Percentiles rank a stretch among this genome's conserved stretches.
phyloP scores from a whole-genome alignment of 1,140 invertebrate genomes.

The Ooceraea biroi region DNA sequence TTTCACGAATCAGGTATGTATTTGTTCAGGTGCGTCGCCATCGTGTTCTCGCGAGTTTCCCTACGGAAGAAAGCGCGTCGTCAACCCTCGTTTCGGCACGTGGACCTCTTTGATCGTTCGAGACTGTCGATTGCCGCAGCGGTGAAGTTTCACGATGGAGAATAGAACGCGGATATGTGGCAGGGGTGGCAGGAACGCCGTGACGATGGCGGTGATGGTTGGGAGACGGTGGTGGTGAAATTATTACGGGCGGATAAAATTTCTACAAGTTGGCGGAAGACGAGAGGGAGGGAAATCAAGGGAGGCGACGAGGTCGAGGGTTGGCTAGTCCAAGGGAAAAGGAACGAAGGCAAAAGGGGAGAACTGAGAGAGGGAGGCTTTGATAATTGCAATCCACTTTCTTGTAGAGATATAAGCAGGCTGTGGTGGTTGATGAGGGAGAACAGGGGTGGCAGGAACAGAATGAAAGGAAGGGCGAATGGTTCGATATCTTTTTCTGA shows the following conservation, averaged over 20 bases:
- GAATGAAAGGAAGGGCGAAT: constrained; percentile 49
- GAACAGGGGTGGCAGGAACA: constrained; percentile 50
- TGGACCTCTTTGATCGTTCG: constrained; percentile 71
- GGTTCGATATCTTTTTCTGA: constrained; percentile 75
- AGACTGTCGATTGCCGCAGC: constrained; percentile 42
- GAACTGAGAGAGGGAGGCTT: constrained; percentile 64
- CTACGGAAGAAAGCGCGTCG: constrained; percentile 57
- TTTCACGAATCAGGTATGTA: background rate
- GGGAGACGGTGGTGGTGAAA: constrained; percentile 70
- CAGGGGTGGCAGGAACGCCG: background rate
- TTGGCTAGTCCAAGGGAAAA: constrained; percentile 16
- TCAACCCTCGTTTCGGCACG: constrained; percentile 58
- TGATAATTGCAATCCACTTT: constrained; percentile 82
- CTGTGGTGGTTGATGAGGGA: constrained; percentile 70
- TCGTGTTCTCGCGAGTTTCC: constrained; percentile 59
- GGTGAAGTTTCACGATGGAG: constrained; percentile 21
- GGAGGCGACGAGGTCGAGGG: constrained; percentile 25
- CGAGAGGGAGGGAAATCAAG: constrained; percentile 59
- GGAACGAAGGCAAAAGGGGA: constrained; percentile 36
- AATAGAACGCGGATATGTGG: background rate
- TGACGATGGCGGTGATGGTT: constrained; percentile 39
- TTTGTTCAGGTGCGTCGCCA: background rate
- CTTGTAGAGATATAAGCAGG: constrained; percentile 67
- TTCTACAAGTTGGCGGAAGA: constrained; percentile 75
- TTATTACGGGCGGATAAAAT: constrained; percentile 81